phyloP scores from a whole-genome alignment of 1,140 invertebrate species.

The Eumaeus atala region DNA sequence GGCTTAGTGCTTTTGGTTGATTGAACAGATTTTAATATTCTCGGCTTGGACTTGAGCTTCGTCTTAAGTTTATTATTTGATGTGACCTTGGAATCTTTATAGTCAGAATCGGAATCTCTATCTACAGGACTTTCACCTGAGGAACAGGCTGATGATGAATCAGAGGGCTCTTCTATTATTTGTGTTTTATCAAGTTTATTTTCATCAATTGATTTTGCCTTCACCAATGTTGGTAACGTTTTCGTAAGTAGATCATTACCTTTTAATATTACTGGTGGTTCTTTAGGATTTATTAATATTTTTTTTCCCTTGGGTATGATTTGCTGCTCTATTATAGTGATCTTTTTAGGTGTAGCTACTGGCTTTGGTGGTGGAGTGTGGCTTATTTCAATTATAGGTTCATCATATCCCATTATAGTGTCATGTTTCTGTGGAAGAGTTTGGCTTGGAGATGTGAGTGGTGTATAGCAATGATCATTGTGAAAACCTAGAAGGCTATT shows the following conservation, averaged over 20 bases:
- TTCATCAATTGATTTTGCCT: constrained; percentile 39
- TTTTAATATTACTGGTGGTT: constrained; percentile 60
- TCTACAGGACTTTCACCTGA: constrained; percentile 62
- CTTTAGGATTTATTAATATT: constrained; percentile 54
- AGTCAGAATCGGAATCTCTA: constrained; percentile 69
- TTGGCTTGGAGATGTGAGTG: constrained; percentile 75
- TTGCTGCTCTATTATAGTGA: constrained; percentile 68
- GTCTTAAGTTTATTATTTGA: constrained; percentile 36
- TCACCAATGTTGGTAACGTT: constrained; percentile 49
- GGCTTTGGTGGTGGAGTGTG: constrained; percentile 58
- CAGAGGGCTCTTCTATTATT: constrained; percentile 45
- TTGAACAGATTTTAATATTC: constrained; percentile 48
- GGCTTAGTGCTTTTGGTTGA: constrained; percentile 34
- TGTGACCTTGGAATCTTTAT: constrained; percentile 59
- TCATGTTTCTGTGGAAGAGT: constrained; percentile 49
- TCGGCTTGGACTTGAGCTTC: constrained; percentile 51
- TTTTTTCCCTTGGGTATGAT: constrained; percentile 71
- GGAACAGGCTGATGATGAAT: constrained; percentile 59
- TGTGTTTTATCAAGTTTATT: constrained; percentile 28
- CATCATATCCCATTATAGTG: constrained; percentile 45
- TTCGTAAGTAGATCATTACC: constrained; percentile 61
- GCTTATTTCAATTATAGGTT: constrained; percentile 61
- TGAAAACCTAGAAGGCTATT: constrained; percentile 72
- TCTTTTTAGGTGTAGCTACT: constrained; percentile 64
- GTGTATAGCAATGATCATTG: constrained; percentile 81